phyloP scores from a whole-genome alignment of 2,888 invertebrate genomes.

The Psylliodes chrysocephalus region DNA sequence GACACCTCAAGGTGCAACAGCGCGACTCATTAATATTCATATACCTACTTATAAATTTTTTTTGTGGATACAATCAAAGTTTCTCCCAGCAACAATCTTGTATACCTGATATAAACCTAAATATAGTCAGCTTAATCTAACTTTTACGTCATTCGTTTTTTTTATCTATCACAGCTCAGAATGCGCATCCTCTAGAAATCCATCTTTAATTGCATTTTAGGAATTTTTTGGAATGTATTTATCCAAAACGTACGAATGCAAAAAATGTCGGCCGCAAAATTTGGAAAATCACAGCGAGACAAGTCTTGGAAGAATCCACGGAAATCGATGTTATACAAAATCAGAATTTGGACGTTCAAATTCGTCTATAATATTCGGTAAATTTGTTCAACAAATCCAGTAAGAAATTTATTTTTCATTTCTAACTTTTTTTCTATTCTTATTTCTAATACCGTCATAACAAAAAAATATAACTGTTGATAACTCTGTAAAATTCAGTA shows the following conservation, averaged over 20 bases:
- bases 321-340: too few species aligned
- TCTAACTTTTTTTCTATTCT: too few species aligned
- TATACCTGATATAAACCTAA: slow-evolving; percentile 29
- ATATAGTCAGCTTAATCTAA: slow-evolving; percentile 51
- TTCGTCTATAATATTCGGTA: too few species aligned
- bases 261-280: neutral
- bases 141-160: slow-evolving; percentile 64
- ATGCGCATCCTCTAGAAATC: slow-evolving; percentile 50
- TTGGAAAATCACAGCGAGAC: neutral
- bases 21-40: too few species aligned
- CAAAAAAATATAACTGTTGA: too few species aligned
- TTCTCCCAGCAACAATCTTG: slow-evolving; percentile 11
- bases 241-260: neutral
- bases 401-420: too few species aligned
- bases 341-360: too few species aligned
- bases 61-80: slow-evolving; percentile 14
- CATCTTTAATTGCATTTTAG: slow-evolving; percentile 36
- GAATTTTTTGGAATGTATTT: slow-evolving; percentile 31
- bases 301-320: neutral
- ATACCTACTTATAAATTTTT: neutral
- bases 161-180: slow-evolving; percentile 62
- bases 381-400: too few species aligned
- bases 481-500: too few species aligned
- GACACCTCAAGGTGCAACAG: neutral
- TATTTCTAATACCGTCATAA: too few species aligned